Evolutionary conservation across 2,888 invertebrate species (phyloP).

Genomic region (Limnephilus auricula): DNA sequence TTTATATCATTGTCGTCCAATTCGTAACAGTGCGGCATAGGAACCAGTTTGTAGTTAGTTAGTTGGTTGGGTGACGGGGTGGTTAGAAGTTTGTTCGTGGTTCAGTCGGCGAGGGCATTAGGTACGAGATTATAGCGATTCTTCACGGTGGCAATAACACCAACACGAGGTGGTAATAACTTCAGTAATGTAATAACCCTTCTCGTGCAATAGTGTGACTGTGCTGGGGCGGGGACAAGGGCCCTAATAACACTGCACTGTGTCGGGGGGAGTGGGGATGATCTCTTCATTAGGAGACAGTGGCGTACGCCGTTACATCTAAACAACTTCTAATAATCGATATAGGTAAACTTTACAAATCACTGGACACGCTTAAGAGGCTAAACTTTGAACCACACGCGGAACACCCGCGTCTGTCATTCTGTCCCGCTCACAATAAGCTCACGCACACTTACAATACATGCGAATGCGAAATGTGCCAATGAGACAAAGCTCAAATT

Average conservation of each 20-base stretch:
- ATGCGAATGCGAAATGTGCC: no score
- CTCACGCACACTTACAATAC: no score
- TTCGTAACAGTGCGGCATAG: neutral
- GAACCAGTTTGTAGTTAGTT: neutral
- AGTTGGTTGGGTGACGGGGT: neutral
- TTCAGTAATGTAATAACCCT: constrained; percentile 1
- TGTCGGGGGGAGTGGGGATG: neutral
- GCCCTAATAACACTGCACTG: neutral
- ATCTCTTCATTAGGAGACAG: constrained; percentile 30
- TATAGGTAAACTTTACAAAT: no score
- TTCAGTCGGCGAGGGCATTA: neutral
- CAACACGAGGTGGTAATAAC: constrained; percentile 42
- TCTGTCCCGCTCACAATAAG: no score
- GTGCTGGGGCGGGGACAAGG: neutral
- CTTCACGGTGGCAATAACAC: constrained; percentile 45
- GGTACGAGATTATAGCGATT: constrained; percentile 16
- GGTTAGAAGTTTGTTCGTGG: neutral
- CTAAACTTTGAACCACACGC: no score
- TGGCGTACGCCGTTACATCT: neutral
- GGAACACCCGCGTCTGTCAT: no score
- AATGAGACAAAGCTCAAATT: no score
- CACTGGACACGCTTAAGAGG: no score
- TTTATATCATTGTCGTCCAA: constrained; percentile 8
- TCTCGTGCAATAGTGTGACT: neutral
- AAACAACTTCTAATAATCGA: neutral